Percentiles rank a stretch among this genome's conserved stretches.
These are phyloP conservation scores for Anoplolepis gracilipes DNA, from an alignment of 1,140 invertebrate species.

Conservation along the genomic window DNA sequence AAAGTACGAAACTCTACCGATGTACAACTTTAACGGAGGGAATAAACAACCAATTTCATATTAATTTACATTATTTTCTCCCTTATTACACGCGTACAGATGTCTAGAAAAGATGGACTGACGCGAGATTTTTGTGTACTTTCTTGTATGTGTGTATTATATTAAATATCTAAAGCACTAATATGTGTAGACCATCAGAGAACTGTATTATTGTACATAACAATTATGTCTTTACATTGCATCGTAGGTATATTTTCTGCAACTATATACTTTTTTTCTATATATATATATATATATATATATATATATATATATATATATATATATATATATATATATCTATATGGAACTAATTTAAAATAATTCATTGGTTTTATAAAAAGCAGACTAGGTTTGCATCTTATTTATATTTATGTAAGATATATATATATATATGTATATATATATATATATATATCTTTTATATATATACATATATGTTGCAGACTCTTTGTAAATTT, in stretches of 20 bases:
- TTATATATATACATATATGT: too few species aligned
- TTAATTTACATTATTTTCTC: constrained; percentile 8
- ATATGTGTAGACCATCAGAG: background rate
- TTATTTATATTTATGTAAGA: constrained; percentile 5
- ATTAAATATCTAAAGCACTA: background rate
- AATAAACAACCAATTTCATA: constrained; percentile 74
- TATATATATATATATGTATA: background rate
- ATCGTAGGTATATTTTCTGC: constrained; percentile 28
- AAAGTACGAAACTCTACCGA: constrained; percentile 64
- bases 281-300: background rate
- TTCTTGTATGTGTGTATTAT: background rate
- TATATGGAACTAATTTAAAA: constrained; percentile 35
- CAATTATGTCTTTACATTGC: constrained; percentile 11
- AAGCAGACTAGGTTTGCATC: constrained; percentile 38
- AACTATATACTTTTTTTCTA: background rate
- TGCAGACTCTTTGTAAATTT: too few species aligned
- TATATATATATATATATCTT: background rate
- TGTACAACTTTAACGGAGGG: constrained; percentile 68
- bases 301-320: background rate
- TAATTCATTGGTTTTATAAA: constrained; percentile 50
- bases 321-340: background rate
- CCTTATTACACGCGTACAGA: background rate
- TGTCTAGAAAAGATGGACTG: background rate
- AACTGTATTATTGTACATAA: constrained; percentile 16
- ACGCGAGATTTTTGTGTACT: too few species aligned